Conservation (phyloP, 2,113 vertebrate genomes). For the Sialia sialis region DNA sequence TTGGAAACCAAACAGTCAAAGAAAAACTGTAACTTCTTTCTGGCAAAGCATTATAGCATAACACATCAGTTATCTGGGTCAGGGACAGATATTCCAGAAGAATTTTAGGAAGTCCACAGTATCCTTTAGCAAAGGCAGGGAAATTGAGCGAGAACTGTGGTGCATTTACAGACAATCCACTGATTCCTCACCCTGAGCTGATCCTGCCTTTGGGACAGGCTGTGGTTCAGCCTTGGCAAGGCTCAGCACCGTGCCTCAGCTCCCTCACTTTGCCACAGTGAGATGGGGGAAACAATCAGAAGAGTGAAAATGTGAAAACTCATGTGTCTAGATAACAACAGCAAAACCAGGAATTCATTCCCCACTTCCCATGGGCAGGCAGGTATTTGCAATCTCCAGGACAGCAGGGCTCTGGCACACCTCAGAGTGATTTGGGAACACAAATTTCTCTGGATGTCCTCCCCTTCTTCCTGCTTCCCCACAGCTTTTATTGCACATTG, state of each 20-base stretch:
- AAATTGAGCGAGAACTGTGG: not conserved
- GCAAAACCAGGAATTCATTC: not conserved
- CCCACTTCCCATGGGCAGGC: not conserved
- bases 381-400: not conserved
- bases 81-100: not conserved
- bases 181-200: not conserved
- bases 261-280: not conserved
- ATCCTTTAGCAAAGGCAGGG: not conserved
- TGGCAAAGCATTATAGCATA: not conserved
- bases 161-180: not conserved
- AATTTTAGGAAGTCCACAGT: not conserved
- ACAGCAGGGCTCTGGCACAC: not conserved
- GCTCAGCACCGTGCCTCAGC: not conserved
- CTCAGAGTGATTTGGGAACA: accelerated
- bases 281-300: not conserved
- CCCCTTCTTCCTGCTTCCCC: not conserved
- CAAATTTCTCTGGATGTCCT: not conserved
- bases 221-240: not conserved
- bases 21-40: not conserved
- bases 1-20: not conserved
- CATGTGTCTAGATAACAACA: accelerated
- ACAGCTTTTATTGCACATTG: not conserved
- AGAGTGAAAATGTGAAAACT: not conserved
- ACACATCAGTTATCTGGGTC: not conserved
- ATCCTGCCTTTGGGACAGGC: not conserved